Evolutionary conservation across 2,888 invertebrate genomes (phyloP).

Genomic region (Yponomeuta evonymella): DNA sequence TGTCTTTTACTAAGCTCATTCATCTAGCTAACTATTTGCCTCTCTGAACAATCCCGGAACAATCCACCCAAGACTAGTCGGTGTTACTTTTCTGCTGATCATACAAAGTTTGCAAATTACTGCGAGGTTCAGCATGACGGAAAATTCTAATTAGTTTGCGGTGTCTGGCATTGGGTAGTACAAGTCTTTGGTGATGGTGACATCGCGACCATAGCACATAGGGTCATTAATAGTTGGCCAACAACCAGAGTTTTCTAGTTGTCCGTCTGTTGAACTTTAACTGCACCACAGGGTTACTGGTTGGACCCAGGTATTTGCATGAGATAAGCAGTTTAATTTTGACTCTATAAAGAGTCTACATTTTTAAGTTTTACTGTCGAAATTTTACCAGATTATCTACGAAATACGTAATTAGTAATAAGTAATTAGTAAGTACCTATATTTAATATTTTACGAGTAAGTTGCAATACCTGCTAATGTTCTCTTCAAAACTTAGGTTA

Average conservation of each 20-base stretch:
- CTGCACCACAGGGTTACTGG: too few species aligned
- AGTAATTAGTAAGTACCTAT: too few species aligned
- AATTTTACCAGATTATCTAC: too few species aligned
- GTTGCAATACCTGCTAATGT: too few species aligned
- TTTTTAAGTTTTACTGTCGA: too few species aligned
- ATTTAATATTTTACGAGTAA: too few species aligned
- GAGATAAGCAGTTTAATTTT: too few species aligned
- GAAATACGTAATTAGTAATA: too few species aligned
- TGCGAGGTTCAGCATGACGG: constrained; percentile 58
- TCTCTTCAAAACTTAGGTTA: too few species aligned
- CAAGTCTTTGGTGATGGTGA: constrained; percentile 23
- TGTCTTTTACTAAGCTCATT: background rate
- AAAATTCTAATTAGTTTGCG: constrained; percentile 69
- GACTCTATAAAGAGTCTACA: too few species aligned
- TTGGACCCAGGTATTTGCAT: too few species aligned
- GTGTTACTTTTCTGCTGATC: constrained; percentile 34
- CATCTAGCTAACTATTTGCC: too few species aligned
- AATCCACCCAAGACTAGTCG: background rate
- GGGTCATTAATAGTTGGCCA: background rate
- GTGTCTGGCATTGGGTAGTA: constrained; percentile 69
- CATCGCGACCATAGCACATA: constrained; percentile 9
- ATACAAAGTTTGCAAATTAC: constrained; percentile 53
- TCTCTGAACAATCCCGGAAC: background rate
- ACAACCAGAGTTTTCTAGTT: background rate
- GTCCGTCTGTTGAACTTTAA: background rate